Base-by-base conservation (phyloP, 2,888 invertebrate genomes). In the Leptopilina drosophilae region DNA sequence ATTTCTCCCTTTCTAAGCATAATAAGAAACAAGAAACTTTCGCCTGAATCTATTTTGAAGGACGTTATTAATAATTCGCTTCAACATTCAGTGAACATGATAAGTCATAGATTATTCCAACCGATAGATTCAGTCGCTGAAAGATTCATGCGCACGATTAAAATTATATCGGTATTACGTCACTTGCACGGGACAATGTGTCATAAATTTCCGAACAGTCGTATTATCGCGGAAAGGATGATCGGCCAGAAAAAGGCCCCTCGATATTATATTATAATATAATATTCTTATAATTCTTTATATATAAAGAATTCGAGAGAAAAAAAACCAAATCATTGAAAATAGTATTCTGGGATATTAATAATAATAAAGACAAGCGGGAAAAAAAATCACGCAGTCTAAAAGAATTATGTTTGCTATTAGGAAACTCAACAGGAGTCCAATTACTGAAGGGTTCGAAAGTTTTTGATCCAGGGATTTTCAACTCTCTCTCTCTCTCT, bases 111-210 rank as follows among this genome's bases (percentile, higher is more conserved):
- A 84, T 86, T 85, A 84, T 85, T 86, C 84, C 83, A 78, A 77
- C 79, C 84, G 82, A 86, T 87, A 84, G 84, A 86, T 84, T 84
- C 80, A 82, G 81, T 78, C 82, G 15, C 78, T 79, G 56, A 62
- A 33, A 59, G 53, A 78, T 67, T 81, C 81, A 80, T 81, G 84
- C 81, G 78, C 49, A 12, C 84, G 81, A 86, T 87, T 86, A 85
- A 86, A 87, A 86, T 82, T 86, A 67, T 73, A 73, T 73, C 73
- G 56, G 53, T 56, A 33, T 56, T 56, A 80, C 82, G 80, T 81
- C 82, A 82, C 81, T 82, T 82, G 79, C 80, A 69, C 76, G 79
- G 9, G 75, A 76, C 77, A 78, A 76, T 79, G 78, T 42, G 73
- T 56, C 73, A 73, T 73, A 73, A 73, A 73, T 56, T 73, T 73